Percentiles rank a stretch among this genome's conserved stretches.
Conservation (phyloP, 2,113 vertebrate species). For the Bothrops jararaca region DNA sequence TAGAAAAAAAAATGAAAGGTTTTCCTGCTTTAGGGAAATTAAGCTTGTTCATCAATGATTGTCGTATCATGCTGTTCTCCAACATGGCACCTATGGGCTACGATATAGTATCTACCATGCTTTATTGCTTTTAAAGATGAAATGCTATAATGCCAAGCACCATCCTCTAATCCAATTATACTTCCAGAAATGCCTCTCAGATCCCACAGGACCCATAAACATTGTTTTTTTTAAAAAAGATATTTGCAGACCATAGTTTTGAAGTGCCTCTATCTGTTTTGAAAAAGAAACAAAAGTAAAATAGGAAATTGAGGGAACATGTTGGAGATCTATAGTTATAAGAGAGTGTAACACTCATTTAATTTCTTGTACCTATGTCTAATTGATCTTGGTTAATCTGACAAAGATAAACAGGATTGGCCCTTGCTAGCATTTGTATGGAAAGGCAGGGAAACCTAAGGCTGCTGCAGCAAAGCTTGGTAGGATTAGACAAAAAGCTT, state of each 20-base stretch:
- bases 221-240: background rate
- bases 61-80: background rate
- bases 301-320: background rate
- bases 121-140: background rate
- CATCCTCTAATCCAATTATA: background rate
- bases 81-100: background rate
- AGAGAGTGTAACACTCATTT: background rate
- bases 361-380: background rate
- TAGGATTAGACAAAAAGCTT: background rate
- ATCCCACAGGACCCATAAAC: background rate
- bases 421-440: background rate
- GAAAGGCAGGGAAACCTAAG: background rate
- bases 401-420: background rate
- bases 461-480: background rate
- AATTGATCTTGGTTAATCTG: background rate
- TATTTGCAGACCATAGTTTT: background rate
- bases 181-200: background rate
- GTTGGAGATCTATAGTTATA: background rate
- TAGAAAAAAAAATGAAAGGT: background rate
- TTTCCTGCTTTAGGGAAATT: background rate
- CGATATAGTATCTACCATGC: background rate
- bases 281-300: background rate
- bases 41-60: background rate
- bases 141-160: background rate
- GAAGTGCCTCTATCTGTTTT: background rate